A percentile compares a stretch with the other conserved stretches of the same genome.
phyloP scores from a whole-genome alignment of 2,113 vertebrate species.

The Centropristis striata region DNA sequence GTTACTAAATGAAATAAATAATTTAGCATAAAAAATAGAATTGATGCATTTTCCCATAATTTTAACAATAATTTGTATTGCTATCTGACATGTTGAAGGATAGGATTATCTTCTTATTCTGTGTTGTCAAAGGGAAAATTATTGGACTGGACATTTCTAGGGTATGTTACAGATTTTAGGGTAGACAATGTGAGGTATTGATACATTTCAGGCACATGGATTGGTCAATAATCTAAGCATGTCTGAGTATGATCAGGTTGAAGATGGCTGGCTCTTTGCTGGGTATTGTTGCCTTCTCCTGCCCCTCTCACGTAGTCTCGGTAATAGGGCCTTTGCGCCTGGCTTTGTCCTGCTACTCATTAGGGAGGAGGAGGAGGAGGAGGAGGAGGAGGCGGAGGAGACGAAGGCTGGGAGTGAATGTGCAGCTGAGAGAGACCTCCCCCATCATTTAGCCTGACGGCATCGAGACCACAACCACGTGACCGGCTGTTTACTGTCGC shows the following conservation, averaged over 20 bases:
- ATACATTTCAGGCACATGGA: neutral
- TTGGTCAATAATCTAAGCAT: neutral
- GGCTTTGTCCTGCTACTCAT: constrained; percentile 83
- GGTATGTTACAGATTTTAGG: constrained; percentile 26
- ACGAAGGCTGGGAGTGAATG: constrained; percentile 59
- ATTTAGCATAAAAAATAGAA: neutral
- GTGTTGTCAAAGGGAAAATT: constrained; percentile 22
- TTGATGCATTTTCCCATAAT: neutral
- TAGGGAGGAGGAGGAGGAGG: constrained; percentile 73
- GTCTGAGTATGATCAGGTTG: constrained; percentile 6
- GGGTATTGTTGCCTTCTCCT: constrained; percentile 53
- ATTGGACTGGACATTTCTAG: constrained; percentile 57
- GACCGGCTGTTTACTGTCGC: constrained; percentile 77
- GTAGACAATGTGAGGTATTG: neutral
- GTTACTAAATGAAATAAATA: neutral
- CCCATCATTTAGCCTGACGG: constrained; percentile 76
- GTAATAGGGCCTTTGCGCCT: constrained; percentile 63
- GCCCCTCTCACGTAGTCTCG: constrained; percentile 50
- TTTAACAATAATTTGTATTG: constrained; percentile 23
- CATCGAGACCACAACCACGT: constrained; percentile 65
- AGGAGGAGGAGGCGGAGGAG: constrained; percentile 57
- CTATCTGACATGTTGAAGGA: neutral
- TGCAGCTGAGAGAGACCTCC: constrained; percentile 74
- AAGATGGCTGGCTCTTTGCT: constrained; percentile 42
- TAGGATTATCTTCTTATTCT: neutral